Conservation (phyloP, 2,113 vertebrate genomes). For the Irena cyanogastra region DNA sequence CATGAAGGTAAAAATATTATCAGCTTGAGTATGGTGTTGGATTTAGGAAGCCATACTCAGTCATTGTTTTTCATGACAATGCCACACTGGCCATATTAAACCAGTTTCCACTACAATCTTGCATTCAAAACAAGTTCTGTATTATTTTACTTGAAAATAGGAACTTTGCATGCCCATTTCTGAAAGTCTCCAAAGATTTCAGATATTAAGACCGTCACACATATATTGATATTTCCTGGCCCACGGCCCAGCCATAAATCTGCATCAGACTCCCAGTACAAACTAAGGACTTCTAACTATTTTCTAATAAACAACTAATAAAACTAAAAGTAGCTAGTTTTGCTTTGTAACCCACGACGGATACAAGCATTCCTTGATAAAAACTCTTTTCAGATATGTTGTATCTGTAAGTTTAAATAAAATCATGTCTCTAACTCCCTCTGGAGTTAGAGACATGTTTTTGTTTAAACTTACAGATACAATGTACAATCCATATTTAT, state of each 20-base stretch:
- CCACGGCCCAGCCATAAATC: background rate
- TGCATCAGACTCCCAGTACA: background rate
- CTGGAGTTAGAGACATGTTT: background rate
- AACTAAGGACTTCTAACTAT: background rate
- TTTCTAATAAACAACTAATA: background rate
- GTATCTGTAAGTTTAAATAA: background rate
- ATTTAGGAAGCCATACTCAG: background rate
- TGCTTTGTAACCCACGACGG: background rate
- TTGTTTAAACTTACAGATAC: background rate
- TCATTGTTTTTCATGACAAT: background rate
- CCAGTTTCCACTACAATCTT: background rate
- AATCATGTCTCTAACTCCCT: background rate
- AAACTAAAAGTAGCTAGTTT: background rate
- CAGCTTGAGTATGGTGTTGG: background rate
- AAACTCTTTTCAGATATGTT: background rate
- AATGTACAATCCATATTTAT: background rate
- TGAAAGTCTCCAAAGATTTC: background rate
- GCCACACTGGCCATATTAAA: background rate
- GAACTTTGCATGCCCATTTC: background rate
- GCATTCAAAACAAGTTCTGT: background rate
- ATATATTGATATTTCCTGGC: background rate
- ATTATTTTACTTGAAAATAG: background rate
- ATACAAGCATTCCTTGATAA: background rate
- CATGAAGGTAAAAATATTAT: background rate
- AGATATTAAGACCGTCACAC: background rate